Evolutionary conservation across 2,113 vertebrate genomes (phyloP).

Genomic region (Petrocephalus microphthalmus): DNA sequence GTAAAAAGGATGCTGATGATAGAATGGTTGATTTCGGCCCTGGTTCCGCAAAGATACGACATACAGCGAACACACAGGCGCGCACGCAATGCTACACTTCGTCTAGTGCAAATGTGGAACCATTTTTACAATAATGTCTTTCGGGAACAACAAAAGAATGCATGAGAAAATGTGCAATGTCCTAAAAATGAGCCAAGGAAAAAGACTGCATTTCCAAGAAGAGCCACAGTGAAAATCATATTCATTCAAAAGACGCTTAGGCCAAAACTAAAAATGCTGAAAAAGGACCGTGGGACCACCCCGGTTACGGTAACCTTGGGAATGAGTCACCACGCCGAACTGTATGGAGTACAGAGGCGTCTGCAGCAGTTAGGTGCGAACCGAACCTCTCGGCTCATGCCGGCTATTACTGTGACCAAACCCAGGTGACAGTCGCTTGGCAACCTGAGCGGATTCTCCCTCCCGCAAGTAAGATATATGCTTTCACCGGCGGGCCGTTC

Average conservation of each 20-base stretch:
- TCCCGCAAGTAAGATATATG: constrained; percentile 57
- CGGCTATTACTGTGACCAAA: constrained; percentile 21
- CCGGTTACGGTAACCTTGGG: neutral
- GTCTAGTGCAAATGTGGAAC: neutral
- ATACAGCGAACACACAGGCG: neutral
- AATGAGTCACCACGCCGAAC: neutral
- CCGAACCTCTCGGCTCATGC: neutral
- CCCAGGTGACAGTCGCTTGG: constrained; percentile 65
- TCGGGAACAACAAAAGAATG: neutral
- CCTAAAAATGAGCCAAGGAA: neutral
- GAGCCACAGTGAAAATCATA: neutral
- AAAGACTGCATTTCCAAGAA: neutral
- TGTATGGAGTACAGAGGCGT: neutral
- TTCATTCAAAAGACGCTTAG: neutral
- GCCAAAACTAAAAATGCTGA: neutral
- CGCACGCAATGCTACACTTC: neutral
- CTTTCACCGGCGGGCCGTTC: constrained; percentile 57
- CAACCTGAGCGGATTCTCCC: constrained; percentile 62
- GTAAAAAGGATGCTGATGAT: neutral
- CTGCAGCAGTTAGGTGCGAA: neutral
- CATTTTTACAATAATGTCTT: neutral
- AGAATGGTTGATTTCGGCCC: neutral
- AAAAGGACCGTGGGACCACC: neutral
- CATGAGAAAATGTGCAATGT: neutral
- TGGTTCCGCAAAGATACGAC: neutral